Evolutionary conservation across 2,888 invertebrate species (phyloP).

Genomic region (Acrobasis consociella): DNA sequence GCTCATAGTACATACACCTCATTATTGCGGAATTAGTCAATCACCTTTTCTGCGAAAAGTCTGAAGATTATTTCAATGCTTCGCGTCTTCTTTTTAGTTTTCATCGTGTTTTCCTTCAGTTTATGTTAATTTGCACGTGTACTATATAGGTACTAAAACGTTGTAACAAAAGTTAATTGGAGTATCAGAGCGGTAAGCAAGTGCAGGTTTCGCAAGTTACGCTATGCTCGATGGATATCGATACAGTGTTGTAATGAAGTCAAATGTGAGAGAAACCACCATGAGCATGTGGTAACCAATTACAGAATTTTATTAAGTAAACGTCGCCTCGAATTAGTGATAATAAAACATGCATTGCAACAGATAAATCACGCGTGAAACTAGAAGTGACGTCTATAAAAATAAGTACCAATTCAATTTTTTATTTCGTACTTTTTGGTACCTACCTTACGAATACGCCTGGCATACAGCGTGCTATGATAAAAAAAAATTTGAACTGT

Average conservation of each 20-base stretch:
- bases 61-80: too few species aligned
- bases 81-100: neutral
- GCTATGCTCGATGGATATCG: constrained; percentile 19
- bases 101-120: constrained; percentile 23
- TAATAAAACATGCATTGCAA: neutral
- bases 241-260: constrained; percentile 16
- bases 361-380: neutral
- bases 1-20: too few species aligned
- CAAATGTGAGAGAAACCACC: constrained; percentile 11
- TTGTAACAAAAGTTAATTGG: constrained; percentile 26
- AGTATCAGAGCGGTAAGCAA: constrained; percentile 17
- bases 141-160: constrained; percentile 31
- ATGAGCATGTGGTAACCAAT: constrained; percentile 7
- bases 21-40: too few species aligned
- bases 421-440: too few species aligned
- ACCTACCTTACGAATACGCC: too few species aligned
- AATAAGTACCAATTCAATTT: too few species aligned
- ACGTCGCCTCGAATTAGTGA: neutral
- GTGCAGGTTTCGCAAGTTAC: constrained; percentile 18
- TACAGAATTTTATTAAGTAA: neutral
- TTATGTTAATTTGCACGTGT: constrained; percentile 43
- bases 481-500: too few species aligned
- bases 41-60: too few species aligned
- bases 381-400: too few species aligned
- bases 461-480: too few species aligned